Evolutionary conservation across 2,888 invertebrate species (phyloP).

Genomic region (Eucriotettix oculatus): DNA sequence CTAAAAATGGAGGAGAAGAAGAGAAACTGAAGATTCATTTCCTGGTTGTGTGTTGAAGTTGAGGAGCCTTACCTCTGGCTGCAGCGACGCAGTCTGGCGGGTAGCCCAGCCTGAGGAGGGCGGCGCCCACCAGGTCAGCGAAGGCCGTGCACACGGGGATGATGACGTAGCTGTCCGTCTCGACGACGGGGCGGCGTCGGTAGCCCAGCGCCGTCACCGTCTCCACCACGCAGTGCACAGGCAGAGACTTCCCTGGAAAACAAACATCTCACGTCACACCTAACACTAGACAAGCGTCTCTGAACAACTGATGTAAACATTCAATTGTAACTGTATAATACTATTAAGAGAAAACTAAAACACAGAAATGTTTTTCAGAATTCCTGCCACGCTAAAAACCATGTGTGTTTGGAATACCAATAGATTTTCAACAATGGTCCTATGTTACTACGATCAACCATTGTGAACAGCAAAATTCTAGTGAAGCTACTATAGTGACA

Average conservation of each 20-base stretch:
- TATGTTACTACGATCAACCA: no score
- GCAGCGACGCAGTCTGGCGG: conserved; percentile 69
- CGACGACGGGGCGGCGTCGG: conserved; percentile 40
- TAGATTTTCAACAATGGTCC: no score
- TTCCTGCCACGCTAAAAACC: no score
- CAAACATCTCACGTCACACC: neutral
- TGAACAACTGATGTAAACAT: neutral
- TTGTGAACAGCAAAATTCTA: no score
- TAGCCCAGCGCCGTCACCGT: conserved; percentile 41
- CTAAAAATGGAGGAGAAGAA: no score
- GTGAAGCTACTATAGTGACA: no score
- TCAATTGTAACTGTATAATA: neutral
- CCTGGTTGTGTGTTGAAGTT: no score
- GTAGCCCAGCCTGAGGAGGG: conserved; percentile 80
- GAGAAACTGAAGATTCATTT: no score
- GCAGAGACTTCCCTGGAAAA: conserved; percentile 58
- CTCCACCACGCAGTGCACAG: conserved; percentile 91
- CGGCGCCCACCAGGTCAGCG: conserved; percentile 77
- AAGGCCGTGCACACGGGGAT: conserved; percentile 83
- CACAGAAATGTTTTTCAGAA: no score
- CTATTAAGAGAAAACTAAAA: no score
- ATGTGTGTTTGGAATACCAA: no score
- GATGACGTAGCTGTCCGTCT: conserved; percentile 92
- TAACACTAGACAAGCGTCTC: no score
- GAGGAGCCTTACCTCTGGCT: conserved; percentile 52